phyloP scores from a whole-genome alignment of 1,140 invertebrate species.

The Ceratosolen fusciceps region DNA sequence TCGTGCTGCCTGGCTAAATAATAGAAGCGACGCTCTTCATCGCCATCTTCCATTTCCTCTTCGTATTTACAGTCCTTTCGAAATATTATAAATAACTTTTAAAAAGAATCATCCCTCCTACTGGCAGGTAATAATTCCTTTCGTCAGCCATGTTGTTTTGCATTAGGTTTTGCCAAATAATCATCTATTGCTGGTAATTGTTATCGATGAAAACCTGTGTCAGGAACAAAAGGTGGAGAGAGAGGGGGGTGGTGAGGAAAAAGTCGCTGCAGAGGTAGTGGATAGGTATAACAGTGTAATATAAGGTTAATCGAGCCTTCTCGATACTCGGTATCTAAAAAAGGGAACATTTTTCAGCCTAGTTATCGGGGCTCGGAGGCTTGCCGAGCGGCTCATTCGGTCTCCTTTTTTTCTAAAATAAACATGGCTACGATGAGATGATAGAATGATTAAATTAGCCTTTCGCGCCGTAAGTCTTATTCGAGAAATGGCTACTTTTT shows the following conservation, averaged over 20 bases:
- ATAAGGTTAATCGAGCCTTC: too few relatives aligned
- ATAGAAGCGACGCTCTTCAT: too few relatives aligned
- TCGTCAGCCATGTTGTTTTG: too few relatives aligned
- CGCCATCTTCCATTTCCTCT: too few relatives aligned
- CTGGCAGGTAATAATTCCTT: too few relatives aligned
- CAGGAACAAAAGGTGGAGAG: not conserved
- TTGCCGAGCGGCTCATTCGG: not conserved
- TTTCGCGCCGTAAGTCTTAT: not conserved
- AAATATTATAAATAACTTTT: too few relatives aligned
- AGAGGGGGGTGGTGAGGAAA: not conserved
- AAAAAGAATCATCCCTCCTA: too few relatives aligned
- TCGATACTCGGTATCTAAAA: not conserved
- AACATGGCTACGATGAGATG: not conserved
- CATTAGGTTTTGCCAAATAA: too few relatives aligned
- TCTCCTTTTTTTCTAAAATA: not conserved
- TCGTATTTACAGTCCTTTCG: too few relatives aligned
- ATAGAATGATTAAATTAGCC: not conserved
- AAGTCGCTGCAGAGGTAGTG: not conserved
- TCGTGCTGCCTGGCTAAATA: too few relatives aligned
- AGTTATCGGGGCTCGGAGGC: not conserved
- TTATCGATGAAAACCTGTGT: not conserved
- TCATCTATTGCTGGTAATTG: too few relatives aligned
- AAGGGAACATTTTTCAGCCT: not conserved
- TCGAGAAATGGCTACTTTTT: not conserved
- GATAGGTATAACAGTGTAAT: too few relatives aligned